A percentile compares a stretch with the other conserved stretches of the same genome.
Conservation (phyloP, 1,140 invertebrate genomes). For the Notospermus geniculatus region DNA sequence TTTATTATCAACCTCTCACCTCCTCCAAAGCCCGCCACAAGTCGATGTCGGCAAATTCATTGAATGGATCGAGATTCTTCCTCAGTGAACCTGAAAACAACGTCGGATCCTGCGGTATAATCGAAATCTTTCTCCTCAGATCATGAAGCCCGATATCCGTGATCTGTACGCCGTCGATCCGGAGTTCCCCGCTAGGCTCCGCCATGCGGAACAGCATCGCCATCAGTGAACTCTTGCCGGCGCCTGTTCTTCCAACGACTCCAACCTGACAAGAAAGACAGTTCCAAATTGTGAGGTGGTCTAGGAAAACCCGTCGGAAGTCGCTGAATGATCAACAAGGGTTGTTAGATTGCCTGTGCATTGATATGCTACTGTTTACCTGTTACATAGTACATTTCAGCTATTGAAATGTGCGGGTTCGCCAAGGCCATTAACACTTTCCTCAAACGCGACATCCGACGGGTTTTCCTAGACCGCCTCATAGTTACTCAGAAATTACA, state of each 20-base stretch:
- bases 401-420: too few relatives aligned
- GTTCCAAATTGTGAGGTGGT: too few relatives aligned
- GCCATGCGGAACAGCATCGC: slow-evolving; percentile 58
- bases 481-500: too few relatives aligned
- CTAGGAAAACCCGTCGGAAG: too few relatives aligned
- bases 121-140: slow-evolving; percentile 37
- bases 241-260: slow-evolving; percentile 47
- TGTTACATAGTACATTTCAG: too few relatives aligned
- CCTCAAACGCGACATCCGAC: too few relatives aligned
- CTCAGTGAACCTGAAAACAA: slow-evolving; percentile 57
- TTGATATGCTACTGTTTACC: too few relatives aligned
- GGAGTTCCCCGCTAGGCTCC: slow-evolving; percentile 44
- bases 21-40: slow-evolving; percentile 50
- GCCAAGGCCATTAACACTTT: too few relatives aligned
- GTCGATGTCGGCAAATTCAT: slow-evolving; percentile 59
- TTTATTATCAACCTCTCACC: slow-evolving; percentile 27
- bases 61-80: slow-evolving; percentile 67
- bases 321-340: too few relatives aligned
- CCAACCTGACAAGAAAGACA: slow-evolving; percentile 34
- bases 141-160: slow-evolving; percentile 36
- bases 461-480: too few relatives aligned
- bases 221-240: slow-evolving; percentile 59
- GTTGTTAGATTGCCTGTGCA: too few relatives aligned
- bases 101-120: slow-evolving; percentile 57
- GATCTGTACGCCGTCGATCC: slow-evolving; percentile 38